Percentiles rank a stretch among this genome's conserved stretches.
These are phyloP conservation scores for Notolabrus celidotus DNA, from an alignment of 2,797 vertebrate genomes.

Conservation along the genomic window DNA sequence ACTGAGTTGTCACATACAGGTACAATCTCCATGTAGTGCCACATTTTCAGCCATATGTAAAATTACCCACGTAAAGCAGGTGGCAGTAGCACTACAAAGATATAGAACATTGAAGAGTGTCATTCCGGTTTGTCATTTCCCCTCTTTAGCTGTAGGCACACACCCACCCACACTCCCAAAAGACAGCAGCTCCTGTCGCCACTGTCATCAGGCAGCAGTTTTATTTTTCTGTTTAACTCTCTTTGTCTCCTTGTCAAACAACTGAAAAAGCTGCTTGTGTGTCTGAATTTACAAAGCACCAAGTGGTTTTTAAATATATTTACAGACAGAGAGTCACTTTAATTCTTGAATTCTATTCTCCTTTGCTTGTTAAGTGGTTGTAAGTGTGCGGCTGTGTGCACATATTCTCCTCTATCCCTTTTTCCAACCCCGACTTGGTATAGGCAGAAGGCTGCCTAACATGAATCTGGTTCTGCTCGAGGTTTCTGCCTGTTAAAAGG, in stretches of 20 bases:
- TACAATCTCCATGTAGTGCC: neutral
- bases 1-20: neutral
- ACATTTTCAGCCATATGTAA: conserved; percentile 18
- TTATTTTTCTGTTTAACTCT: conserved; percentile 61
- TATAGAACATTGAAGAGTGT: conserved; percentile 47
- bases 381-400: neutral
- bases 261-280: conserved; percentile 42
- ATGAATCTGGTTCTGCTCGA: too few species aligned
- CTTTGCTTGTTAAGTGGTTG: neutral
- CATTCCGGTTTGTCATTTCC: conserved; percentile 61
- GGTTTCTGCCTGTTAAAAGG: too few species aligned
- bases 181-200: conserved; percentile 51
- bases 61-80: conserved; percentile 31
- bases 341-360: neutral
- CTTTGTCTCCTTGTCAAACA: conserved; percentile 48
- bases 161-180: conserved; percentile 61
- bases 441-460: too few species aligned
- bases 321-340: neutral
- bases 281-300: conserved; percentile 18
- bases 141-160: conserved; percentile 63
- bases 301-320: conserved; percentile 20
- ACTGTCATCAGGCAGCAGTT: conserved; percentile 48
- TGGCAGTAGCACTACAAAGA: conserved; percentile 32
- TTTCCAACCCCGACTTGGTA: too few species aligned
- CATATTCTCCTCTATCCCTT: too few species aligned